Percentiles rank a stretch among this genome's conserved stretches.
Conservation (phyloP, 2,113 vertebrate genomes). For the Lagopus muta region DNA sequence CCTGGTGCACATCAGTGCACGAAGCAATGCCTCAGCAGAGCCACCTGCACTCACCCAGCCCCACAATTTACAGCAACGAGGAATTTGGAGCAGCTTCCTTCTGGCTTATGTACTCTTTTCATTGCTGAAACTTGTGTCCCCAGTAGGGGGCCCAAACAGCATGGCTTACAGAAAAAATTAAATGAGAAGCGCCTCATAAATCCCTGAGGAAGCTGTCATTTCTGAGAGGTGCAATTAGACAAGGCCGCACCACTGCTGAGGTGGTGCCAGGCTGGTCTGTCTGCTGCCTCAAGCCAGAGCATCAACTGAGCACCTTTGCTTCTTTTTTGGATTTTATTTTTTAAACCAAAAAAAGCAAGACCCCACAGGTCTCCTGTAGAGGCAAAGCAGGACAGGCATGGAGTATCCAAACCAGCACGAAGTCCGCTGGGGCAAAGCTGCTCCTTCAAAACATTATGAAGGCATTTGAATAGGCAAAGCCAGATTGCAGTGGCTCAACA, state of each 20-base stretch:
- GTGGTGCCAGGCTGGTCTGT: neutral
- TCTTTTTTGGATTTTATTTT: neutral
- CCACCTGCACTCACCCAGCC: rapidly evolving
- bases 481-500: neutral
- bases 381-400: neutral
- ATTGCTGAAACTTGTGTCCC: neutral
- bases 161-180: neutral
- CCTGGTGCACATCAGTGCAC: rapidly evolving
- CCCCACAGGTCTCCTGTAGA: neutral
- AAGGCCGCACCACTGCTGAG: rapidly evolving
- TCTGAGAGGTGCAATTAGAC: neutral
- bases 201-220: neutral
- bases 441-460: neutral
- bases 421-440: neutral
- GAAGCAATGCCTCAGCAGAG: neutral
- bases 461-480: conserved; percentile 29
- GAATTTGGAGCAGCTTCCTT: neutral
- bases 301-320: rapidly evolving
- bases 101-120: neutral
- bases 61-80: rapidly evolving
- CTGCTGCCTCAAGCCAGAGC: neutral
- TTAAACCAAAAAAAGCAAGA: neutral
- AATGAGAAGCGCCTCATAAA: neutral
- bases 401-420: neutral
- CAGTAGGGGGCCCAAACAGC: rapidly evolving